These are phyloP conservation scores for Sminthurides aquaticus DNA, from an alignment of 2,888 invertebrate species.

Conservation along the genomic window DNA sequence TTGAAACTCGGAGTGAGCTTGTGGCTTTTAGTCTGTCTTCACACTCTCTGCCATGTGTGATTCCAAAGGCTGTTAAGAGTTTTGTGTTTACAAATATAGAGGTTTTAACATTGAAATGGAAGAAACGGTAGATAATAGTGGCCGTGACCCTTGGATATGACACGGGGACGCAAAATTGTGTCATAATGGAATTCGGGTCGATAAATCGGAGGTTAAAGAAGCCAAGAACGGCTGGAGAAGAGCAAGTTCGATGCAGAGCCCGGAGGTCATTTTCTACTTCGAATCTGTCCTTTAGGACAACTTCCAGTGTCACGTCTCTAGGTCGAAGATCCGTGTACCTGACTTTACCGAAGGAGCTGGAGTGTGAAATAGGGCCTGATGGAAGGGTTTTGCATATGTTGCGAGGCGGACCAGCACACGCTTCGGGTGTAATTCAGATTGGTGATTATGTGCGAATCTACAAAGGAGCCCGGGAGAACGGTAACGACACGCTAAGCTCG, in stretches of 20 bases:
- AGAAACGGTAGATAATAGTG: too few relatives aligned
- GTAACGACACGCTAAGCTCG: neutral
- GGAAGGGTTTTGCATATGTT: conserved; percentile 32
- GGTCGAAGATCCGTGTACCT: conserved; percentile 32
- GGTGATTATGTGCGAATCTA: conserved; percentile 38
- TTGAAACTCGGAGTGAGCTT: too few relatives aligned
- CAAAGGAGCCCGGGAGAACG: neutral
- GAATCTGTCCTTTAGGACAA: conserved; percentile 37
- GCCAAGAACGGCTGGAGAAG: conserved; percentile 5
- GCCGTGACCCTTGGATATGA: too few relatives aligned
- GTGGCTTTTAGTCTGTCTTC: too few relatives aligned
- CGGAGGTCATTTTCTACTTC: conserved; percentile 41
- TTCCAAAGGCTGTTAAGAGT: too few relatives aligned
- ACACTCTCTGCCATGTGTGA: too few relatives aligned
- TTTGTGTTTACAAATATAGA: neutral
- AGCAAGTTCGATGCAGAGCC: conserved; percentile 17
- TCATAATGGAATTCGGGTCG: conserved; percentile 37
- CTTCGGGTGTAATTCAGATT: conserved; percentile 39
- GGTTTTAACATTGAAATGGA: too few relatives aligned
- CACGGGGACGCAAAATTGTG: too few relatives aligned
- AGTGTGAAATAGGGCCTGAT: conserved; percentile 25
- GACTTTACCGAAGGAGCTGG: conserved; percentile 25
- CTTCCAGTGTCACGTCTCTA: conserved; percentile 22
- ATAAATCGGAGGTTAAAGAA: conserved; percentile 20
- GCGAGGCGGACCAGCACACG: conserved; percentile 36